phyloP scores from a whole-genome alignment of 2,113 vertebrate species.

The Phylloscopus trochilus region DNA sequence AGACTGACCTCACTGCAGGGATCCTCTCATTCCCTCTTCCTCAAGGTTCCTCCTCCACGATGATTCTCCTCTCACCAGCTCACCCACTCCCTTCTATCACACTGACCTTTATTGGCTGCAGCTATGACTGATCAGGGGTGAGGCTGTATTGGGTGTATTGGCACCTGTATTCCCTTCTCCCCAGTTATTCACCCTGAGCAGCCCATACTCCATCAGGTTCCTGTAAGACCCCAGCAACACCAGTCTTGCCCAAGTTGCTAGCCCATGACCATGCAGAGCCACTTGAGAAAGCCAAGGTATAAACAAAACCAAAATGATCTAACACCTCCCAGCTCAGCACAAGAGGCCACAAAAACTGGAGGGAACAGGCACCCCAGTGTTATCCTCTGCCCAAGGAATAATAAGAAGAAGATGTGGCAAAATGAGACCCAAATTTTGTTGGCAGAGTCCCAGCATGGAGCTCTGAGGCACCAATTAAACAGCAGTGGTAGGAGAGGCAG shows the following conservation, averaged over 20 bases:
- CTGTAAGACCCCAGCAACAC: not conserved
- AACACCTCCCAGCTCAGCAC: not conserved
- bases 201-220: not conserved
- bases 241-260: not conserved
- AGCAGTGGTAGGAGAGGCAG: rapidly evolving
- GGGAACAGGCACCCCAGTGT: not conserved
- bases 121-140: no score
- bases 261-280: not conserved
- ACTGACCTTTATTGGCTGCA: no score
- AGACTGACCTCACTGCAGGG: no score
- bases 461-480: not conserved
- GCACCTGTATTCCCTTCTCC: no score
- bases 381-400: not conserved
- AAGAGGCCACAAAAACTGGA: not conserved
- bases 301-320: conserved; percentile 50
- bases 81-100: no score
- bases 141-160: no score
- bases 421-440: not conserved
- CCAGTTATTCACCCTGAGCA: not conserved
- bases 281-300: not conserved
- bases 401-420: not conserved
- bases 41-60: no score
- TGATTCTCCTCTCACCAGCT: no score
- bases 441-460: not conserved
- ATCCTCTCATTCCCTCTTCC: no score